A percentile compares a stretch with the other conserved stretches of the same genome.
Evolutionary conservation across 1,140 invertebrate species (phyloP).

Genomic region (Penaeus chinensis): DNA sequence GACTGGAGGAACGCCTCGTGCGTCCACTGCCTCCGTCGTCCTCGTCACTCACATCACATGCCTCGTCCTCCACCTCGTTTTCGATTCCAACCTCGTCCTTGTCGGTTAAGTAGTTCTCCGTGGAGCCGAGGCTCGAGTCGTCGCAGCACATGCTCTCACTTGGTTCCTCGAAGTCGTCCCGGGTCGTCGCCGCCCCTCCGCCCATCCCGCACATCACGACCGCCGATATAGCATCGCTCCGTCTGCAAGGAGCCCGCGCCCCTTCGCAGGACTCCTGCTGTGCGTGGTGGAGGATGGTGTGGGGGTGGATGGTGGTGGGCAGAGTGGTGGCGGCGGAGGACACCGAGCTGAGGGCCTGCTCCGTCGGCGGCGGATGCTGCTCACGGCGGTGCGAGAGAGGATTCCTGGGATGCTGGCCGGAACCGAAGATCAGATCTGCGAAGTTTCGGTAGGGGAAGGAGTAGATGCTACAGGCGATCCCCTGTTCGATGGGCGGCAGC

Average conservation of each 20-base stretch:
- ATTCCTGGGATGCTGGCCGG: neutral
- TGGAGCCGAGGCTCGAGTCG: neutral
- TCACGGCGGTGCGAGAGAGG: neutral
- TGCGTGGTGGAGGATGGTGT: slow-evolving; percentile 18
- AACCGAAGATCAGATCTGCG: neutral
- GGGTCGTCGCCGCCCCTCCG: neutral
- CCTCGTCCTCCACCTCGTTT: too few relatives aligned
- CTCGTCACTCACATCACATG: neutral
- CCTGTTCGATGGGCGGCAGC: neutral
- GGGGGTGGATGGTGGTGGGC: neutral
- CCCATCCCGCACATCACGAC: neutral
- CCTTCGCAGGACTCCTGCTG: neutral
- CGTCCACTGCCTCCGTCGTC: neutral
- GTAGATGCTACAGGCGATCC: slow-evolving; percentile 3
- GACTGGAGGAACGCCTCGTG: neutral
- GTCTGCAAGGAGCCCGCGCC: neutral
- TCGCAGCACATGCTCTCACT: neutral
- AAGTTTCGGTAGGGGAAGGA: slow-evolving; percentile 19
- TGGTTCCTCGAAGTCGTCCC: neutral
- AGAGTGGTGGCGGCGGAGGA: neutral
- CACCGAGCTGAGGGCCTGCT: too few relatives aligned
- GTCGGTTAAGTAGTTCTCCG: too few relatives aligned
- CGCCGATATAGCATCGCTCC: neutral
- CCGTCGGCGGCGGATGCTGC: neutral
- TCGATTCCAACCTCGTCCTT: too few relatives aligned